A percentile compares a stretch with the other conserved stretches of the same genome.
Evolutionary conservation across 2,888 invertebrate species (phyloP).

Genomic region (Sipunculus nudus): DNA sequence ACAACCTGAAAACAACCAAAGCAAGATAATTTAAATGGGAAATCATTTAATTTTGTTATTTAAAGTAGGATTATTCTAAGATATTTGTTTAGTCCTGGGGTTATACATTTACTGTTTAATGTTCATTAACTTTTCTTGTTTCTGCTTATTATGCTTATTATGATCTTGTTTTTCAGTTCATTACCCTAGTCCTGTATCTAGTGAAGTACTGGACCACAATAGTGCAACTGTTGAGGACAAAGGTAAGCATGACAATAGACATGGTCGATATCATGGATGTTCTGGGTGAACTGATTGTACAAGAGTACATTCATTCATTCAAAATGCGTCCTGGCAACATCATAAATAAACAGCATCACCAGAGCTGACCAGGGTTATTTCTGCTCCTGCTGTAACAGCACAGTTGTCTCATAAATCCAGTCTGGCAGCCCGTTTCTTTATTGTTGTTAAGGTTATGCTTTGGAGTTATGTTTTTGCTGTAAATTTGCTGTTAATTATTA

Average conservation of each 20-base stretch:
- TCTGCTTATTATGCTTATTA: neutral
- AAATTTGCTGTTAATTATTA: no score
- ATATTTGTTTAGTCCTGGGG: neutral
- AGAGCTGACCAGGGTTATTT: no score
- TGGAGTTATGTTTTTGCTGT: no score
- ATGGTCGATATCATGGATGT: neutral
- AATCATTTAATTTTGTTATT: neutral
- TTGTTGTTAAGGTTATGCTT: no score
- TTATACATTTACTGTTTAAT: neutral
- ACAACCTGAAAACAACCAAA: no score
- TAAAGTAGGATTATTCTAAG: neutral
- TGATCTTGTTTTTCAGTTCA: slow-evolving; percentile 5
- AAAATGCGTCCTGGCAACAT: neutral
- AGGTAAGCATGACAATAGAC: neutral
- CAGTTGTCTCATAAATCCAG: no score
- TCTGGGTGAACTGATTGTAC: neutral
- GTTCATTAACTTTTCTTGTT: neutral
- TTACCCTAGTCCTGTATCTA: slow-evolving; percentile 14
- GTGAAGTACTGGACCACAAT: neutral
- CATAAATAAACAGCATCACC: no score
- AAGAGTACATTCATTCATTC: neutral
- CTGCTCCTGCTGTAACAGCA: no score
- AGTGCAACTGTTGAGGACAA: neutral
- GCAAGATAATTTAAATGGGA: no score
- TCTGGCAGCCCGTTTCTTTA: no score